Conservation (phyloP, 2,797 vertebrate genomes). For the Liasis olivaceus region DNA sequence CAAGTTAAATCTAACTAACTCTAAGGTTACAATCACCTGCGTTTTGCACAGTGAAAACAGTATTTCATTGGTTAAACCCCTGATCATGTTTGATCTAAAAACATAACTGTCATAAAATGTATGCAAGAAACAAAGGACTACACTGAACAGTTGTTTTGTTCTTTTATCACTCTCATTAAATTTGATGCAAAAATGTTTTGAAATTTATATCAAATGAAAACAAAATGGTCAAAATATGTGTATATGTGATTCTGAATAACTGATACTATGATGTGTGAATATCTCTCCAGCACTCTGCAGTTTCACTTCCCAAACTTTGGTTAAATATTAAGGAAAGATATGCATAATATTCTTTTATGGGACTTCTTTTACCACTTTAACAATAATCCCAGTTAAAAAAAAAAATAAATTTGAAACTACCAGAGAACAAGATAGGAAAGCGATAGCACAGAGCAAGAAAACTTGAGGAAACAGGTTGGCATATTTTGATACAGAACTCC, state of each 20-base stretch:
- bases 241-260: not conserved
- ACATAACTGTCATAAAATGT: not conserved
- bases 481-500: not conserved
- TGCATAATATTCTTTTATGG: not conserved
- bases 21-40: not conserved
- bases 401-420: not conserved
- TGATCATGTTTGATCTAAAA: not conserved
- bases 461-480: too few species aligned
- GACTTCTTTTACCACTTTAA: not conserved
- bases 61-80: conserved; percentile 7
- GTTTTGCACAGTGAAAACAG: not conserved
- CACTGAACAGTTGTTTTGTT: not conserved
- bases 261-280: not conserved
- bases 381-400: not conserved
- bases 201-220: not conserved
- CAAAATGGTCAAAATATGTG: not conserved
- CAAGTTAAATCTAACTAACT: conserved; percentile 20
- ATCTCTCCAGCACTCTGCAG: not conserved
- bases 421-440: not conserved
- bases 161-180: not conserved
- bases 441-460: not conserved
- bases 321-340: not conserved
- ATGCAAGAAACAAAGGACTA: not conserved
- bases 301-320: not conserved
- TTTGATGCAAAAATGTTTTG: not conserved